Evolutionary conservation across 1,140 invertebrate species (phyloP).

Genomic region (Hetaerina americana): DNA sequence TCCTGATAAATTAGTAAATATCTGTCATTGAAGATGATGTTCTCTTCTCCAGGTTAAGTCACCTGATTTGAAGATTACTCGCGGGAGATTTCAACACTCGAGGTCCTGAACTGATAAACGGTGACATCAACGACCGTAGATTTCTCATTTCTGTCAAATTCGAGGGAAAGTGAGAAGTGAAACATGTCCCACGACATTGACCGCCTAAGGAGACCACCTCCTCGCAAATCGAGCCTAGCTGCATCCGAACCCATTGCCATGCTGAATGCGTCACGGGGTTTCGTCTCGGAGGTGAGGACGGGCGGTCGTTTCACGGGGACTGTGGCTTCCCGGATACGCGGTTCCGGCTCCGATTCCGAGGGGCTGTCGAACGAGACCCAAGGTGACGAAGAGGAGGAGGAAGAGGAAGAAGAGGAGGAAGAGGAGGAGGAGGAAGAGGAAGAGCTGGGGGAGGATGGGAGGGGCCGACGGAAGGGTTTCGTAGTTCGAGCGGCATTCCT

Average conservation of each 20-base stretch:
- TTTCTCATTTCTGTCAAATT: no score
- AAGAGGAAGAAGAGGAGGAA: neutral
- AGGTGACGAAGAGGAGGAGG: neutral
- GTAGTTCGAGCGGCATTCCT: constrained; percentile 58
- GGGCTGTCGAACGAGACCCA: neutral
- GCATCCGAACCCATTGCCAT: neutral
- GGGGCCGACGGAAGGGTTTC: constrained; percentile 28
- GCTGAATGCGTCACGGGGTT: neutral
- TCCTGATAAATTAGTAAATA: no score
- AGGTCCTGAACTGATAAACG: no score
- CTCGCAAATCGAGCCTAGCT: neutral
- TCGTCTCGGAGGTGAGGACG: neutral
- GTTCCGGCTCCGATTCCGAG: neutral
- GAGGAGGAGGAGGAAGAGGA: constrained; percentile 23
- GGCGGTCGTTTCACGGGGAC: neutral
- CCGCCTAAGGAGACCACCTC: neutral
- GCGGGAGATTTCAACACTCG: no score
- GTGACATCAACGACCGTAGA: neutral
- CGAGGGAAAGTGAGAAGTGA: neutral
- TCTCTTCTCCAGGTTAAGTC: no score
- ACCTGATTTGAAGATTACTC: no score
- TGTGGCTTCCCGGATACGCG: neutral
- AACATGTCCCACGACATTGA: neutral
- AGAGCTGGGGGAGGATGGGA: constrained; percentile 28
- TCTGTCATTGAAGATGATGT: no score